These are phyloP conservation scores for Porites rus DNA, from an alignment of 92 coral and sea anemone species.

Conservation along the genomic window DNA sequence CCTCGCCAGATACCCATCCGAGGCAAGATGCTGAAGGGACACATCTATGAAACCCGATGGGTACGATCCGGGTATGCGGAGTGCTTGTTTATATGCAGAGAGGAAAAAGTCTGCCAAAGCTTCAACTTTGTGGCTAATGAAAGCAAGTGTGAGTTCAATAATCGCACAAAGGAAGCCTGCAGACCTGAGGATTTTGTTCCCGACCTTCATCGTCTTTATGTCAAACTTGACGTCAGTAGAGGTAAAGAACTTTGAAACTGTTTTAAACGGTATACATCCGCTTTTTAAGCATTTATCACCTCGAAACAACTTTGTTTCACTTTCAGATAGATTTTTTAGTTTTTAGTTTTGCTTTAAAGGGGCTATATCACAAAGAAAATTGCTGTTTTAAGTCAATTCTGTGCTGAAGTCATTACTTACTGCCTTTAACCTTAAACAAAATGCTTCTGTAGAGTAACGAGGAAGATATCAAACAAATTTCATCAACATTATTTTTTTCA, in stretches of 20 bases:
- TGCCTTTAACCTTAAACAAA: no score
- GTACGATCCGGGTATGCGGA: conserved; percentile 12
- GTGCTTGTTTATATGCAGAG: conserved; percentile 13
- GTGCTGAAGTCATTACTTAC: no score
- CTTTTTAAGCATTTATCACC: no score
- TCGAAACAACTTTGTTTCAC: no score
- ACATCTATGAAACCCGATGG: neutral
- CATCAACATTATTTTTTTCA: no score
- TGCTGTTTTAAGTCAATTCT: no score
- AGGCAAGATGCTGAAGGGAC: conserved; percentile 15
- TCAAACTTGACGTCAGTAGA: conserved; percentile 15
- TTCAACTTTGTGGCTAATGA: conserved; percentile 13
- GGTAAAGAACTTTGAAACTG: neutral
- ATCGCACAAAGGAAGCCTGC: conserved; percentile 46
- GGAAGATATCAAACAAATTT: no score
- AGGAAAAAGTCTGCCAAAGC: conserved; percentile 23
- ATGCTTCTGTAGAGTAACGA: no score
- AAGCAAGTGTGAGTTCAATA: conserved; percentile 17
- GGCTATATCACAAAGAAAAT: no score
- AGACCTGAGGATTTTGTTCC: neutral
- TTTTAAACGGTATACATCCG: neutral
- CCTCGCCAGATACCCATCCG: neutral
- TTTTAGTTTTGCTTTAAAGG: no score
- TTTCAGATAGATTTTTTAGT: no score
- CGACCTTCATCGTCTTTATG: conserved; percentile 9